Percentiles rank a stretch among this genome's conserved stretches.
These are phyloP conservation scores for Tetranychus cinnabarinus DNA, from an alignment of 1,140 invertebrate genomes.

Conservation along the genomic window DNA sequence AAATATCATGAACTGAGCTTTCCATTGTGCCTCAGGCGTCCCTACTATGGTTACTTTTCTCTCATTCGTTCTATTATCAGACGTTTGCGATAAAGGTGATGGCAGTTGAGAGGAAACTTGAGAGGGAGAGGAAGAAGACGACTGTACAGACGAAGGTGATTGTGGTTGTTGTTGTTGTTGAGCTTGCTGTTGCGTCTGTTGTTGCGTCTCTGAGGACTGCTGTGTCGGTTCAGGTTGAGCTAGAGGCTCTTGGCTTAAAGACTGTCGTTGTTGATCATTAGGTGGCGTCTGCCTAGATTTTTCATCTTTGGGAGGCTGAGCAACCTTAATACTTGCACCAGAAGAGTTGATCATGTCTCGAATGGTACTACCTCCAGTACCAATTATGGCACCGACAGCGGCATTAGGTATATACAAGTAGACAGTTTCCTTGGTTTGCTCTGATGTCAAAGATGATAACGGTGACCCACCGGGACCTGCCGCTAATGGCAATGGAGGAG, in stretches of 20 bases:
- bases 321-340: slow-evolving; percentile 59
- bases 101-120: neutral
- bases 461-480: neutral
- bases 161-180: neutral
- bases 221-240: too few species aligned
- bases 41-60: slow-evolving; percentile 82
- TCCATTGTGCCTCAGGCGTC: slow-evolving; percentile 78
- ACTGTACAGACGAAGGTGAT: neutral
- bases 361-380: slow-evolving; percentile 85
- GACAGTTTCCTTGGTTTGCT: slow-evolving; percentile 45
- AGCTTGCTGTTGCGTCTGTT: neutral
- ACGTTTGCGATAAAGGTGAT: neutral
- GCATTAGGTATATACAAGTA: slow-evolving; percentile 89
- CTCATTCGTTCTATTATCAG: slow-evolving; percentile 28
- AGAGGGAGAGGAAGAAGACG: neutral
- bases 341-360: slow-evolving; percentile 89
- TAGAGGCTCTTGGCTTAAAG: too few species aligned
- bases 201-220: neutral
- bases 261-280: too few species aligned
- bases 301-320: slow-evolving; percentile 15
- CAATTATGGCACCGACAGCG: slow-evolving; percentile 88
- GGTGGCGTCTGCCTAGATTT: neutral
- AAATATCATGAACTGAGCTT: slow-evolving; percentile 90
- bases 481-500: slow-evolving; percentile 3
- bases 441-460: slow-evolving; percentile 3